Evolutionary conservation across 2,797 vertebrate species (phyloP).

Genomic region (Siniperca undulata): DNA sequence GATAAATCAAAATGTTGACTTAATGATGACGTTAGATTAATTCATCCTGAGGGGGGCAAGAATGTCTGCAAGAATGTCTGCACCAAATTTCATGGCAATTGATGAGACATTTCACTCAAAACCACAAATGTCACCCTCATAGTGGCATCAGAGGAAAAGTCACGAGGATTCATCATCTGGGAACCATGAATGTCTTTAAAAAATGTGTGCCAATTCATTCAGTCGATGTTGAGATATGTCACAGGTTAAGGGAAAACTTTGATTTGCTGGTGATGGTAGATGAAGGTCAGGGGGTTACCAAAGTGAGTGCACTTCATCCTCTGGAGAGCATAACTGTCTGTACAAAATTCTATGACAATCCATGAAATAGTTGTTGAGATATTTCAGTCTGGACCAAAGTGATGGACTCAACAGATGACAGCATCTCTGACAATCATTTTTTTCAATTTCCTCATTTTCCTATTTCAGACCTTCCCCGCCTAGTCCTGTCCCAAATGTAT

Average conservation of each 20-base stretch:
- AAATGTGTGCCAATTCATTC: background rate
- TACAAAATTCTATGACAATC: background rate
- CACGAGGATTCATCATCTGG: background rate
- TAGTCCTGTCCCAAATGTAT: constrained; percentile 42
- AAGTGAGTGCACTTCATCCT: background rate
- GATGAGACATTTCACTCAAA: background rate
- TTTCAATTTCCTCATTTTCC: constrained; percentile 38
- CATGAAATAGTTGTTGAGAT: background rate
- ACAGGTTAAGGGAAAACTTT: background rate
- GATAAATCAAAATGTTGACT: background rate
- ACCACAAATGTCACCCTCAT: background rate
- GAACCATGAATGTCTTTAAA: background rate
- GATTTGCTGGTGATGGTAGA: background rate
- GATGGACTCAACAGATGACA: constrained; percentile 38
- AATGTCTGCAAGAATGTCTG: too few species aligned
- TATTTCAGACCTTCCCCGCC: constrained; percentile 46
- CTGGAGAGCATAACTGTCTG: background rate
- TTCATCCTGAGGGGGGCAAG: too few species aligned
- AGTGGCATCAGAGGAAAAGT: background rate
- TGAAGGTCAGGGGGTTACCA: background rate
- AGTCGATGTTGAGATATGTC: background rate
- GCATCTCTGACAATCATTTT: constrained; percentile 42
- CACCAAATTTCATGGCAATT: background rate
- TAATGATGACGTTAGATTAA: background rate
- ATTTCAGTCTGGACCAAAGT: background rate